Conservation (phyloP, 2,113 vertebrate genomes). For the Eretmochelys imbricata region DNA sequence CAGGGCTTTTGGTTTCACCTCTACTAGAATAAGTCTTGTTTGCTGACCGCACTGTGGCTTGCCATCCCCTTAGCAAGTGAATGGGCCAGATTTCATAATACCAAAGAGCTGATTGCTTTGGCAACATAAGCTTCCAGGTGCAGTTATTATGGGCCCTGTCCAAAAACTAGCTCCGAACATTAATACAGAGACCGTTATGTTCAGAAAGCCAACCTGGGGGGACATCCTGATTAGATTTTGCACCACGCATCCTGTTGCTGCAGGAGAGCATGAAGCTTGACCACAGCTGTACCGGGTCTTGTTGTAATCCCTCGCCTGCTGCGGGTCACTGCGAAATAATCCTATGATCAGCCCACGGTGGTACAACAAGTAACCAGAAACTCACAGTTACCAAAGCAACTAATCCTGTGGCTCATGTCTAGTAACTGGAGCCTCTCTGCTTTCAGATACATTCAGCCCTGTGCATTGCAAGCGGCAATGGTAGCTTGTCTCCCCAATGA, state of each 20-base stretch:
- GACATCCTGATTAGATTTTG: no score
- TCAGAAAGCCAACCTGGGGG: no score
- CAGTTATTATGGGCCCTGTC: no score
- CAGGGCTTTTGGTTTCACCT: no score
- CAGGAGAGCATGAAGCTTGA: background rate
- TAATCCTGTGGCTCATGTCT: fast-evolving
- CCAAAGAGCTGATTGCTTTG: no score
- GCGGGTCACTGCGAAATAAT: background rate
- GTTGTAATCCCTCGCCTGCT: background rate
- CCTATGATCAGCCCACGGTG: background rate
- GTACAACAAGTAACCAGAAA: background rate
- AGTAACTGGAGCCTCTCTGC: background rate
- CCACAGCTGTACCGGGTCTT: background rate
- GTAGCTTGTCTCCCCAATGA: background rate
- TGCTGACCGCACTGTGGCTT: background rate
- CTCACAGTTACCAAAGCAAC: fast-evolving
- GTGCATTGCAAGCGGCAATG: background rate
- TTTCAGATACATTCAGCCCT: background rate
- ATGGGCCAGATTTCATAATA: no score
- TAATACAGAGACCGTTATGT: background rate
- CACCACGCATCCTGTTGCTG: background rate
- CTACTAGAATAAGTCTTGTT: background rate
- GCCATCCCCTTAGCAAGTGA: background rate
- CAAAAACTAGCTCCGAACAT: no score
- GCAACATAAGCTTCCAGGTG: no score